phyloP scores from a whole-genome alignment of 2,797 vertebrate species.

The Microctenopoma steveboyesi region DNA sequence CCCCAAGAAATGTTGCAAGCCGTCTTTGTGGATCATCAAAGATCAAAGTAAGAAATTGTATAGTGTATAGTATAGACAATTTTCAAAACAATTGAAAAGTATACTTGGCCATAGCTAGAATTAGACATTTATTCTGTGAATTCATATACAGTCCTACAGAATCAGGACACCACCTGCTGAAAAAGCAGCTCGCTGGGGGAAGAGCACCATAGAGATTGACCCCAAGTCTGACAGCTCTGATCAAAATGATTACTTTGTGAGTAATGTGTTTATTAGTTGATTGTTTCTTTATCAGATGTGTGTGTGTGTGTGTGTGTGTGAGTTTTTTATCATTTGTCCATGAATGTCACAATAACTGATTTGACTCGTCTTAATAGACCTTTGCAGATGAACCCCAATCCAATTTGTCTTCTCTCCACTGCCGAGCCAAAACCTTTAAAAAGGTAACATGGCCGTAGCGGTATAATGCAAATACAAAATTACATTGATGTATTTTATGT shows the following conservation, averaged over 20 bases:
- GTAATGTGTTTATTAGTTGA: constrained; percentile 9
- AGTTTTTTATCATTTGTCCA: neutral
- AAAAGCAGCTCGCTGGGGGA: constrained; percentile 74
- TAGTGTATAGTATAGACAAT: constrained; percentile 35
- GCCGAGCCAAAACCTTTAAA: constrained; percentile 60
- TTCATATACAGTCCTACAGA: constrained; percentile 85
- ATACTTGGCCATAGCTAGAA: constrained; percentile 17
- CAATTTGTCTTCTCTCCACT: constrained; percentile 58
- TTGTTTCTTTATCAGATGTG: neutral
- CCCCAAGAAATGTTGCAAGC: constrained; percentile 41
- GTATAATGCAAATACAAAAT: neutral
- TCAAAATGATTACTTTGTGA: constrained; percentile 88
- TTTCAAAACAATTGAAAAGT: constrained; percentile 29
- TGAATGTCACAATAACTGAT: neutral
- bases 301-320: neutral
- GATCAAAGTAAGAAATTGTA: constrained; percentile 71
- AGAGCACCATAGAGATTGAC: constrained; percentile 85
- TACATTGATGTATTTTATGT: neutral
- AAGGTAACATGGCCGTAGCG: constrained; percentile 75
- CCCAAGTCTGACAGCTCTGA: constrained; percentile 93
- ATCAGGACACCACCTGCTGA: constrained; percentile 88
- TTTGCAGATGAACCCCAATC: constrained; percentile 75
- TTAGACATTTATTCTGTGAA: constrained; percentile 41
- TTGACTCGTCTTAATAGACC: constrained; percentile 74
- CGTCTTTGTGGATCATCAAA: constrained; percentile 61